Base-by-base conservation (phyloP, 2,113 vertebrate genomes). In the Leucopsar rothschildi region DNA sequence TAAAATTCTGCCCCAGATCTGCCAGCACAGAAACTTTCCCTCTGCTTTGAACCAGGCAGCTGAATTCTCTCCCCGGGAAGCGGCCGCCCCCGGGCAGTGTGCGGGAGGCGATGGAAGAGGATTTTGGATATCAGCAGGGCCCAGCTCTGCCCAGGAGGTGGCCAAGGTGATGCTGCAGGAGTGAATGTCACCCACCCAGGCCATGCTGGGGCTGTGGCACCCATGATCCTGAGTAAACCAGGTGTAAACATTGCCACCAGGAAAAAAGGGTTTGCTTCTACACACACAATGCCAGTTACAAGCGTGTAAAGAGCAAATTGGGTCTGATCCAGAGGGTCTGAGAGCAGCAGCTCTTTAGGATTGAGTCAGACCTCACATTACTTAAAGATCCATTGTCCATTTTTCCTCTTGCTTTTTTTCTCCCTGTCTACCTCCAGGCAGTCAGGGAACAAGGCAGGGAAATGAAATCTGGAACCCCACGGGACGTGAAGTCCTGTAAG, bases 1-100 rank as follows among this genome's bases (percentile, higher is more conserved):
- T 56, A 92, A 90, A 91, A 55, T 88, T 69, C 88, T 94, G 96
- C 71, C 91, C 95, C 94, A 93, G 95, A 93, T 95, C 93, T 88
- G 91, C 95, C 96, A 94, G 92, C 93, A 31, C 42, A 33, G 64
- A 94, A 94, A 93, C 82, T 82, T 82, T 18, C 47, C 78, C 82
- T 79, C 56, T 1, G 37, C 88, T 97, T 94, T 94, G 92, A 94
- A 90, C 39, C 71, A 40, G 44, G 81, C 47, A 37, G 44, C 44
- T 37, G 60, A 91, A 71, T 90, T 35, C 29, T 72, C 88, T 93
- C 88, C 60, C 61, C 2, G 1, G 82, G 80, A 71, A 84, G 80
- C 25, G 0, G 79, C 83, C 0, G 68, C 91, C 92, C 52, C 65
- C 1, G 3, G 94, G 95, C 92, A 88, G 52, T 6, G 8, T 7